These are phyloP conservation scores for Lagria hirta DNA, from an alignment of 2,888 invertebrate species.

Conservation along the genomic window DNA sequence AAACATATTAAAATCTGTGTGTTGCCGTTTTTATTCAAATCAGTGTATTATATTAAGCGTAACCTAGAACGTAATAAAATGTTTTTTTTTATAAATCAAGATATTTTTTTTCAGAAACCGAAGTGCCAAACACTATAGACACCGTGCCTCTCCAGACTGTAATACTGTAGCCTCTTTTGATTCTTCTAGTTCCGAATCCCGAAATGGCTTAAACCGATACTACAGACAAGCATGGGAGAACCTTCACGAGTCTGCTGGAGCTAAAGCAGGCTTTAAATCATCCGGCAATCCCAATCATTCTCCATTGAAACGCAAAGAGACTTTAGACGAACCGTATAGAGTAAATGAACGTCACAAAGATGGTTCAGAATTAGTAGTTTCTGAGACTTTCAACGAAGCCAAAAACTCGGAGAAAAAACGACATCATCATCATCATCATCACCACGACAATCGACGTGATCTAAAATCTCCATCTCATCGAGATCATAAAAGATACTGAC, in stretches of 20 bases:
- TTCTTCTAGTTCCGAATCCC: slow-evolving; percentile 83
- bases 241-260: slow-evolving; percentile 77
- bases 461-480: slow-evolving; percentile 58
- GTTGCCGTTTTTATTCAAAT: no score
- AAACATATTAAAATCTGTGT: no score
- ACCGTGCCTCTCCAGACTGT: slow-evolving; percentile 86
- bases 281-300: slow-evolving; percentile 54
- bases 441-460: slow-evolving; percentile 61
- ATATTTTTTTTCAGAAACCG: slow-evolving; percentile 63
- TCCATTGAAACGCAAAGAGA: slow-evolving; percentile 69
- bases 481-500: slow-evolving; percentile 59
- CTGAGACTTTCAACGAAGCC: slow-evolving; percentile 55
- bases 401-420: slow-evolving; percentile 61
- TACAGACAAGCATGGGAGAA: slow-evolving; percentile 94
- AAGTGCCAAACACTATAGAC: slow-evolving; percentile 84
- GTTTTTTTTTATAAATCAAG: no score
- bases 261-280: slow-evolving; percentile 54
- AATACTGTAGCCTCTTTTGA: slow-evolving; percentile 89
- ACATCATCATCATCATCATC: slow-evolving; percentile 77
- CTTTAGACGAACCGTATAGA: slow-evolving; percentile 67
- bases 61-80: no score
- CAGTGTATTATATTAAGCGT: no score
- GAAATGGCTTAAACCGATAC: slow-evolving; percentile 77
- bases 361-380: slow-evolving; percentile 75
- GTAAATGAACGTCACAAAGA: slow-evolving; percentile 57